phyloP scores from a whole-genome alignment of 1,140 invertebrate species.

The Venturia canescens region DNA sequence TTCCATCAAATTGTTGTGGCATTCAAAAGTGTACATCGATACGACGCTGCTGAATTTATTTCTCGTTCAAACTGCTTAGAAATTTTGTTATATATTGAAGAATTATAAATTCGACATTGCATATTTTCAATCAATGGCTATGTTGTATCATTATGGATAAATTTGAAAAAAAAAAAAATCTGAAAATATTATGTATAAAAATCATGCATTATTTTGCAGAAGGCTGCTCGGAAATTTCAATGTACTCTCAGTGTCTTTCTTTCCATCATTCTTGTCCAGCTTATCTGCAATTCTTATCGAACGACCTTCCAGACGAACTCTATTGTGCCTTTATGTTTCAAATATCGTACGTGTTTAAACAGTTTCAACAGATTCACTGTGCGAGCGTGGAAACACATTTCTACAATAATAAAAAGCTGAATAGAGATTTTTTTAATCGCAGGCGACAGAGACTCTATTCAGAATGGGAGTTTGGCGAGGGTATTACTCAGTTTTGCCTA shows the following conservation, averaged over 20 bases:
- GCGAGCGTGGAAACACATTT: not conserved
- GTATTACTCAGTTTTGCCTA: conserved; percentile 79
- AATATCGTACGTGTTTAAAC: conserved; percentile 82
- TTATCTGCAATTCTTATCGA: conserved; percentile 86
- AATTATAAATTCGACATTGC: too few relatives aligned
- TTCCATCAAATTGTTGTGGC: too few relatives aligned
- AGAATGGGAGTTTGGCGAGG: conserved; percentile 83
- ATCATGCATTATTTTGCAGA: conserved; percentile 75
- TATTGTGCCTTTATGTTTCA: conserved; percentile 87
- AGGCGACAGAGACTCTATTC: conserved; percentile 88
- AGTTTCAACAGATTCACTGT: not conserved
- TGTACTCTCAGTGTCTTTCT: conserved; percentile 82
- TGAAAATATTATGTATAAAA: conserved; percentile 10
- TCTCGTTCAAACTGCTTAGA: too few relatives aligned
- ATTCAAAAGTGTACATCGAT: too few relatives aligned
- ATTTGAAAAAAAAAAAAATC: not conserved
- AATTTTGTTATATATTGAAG: too few relatives aligned
- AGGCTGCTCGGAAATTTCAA: conserved; percentile 83
- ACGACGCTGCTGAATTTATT: too few relatives aligned
- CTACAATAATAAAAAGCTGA: conserved; percentile 18
- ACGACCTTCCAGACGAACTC: conserved; percentile 82
- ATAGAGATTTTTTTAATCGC: conserved; percentile 58
- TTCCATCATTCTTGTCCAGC: conserved; percentile 85
- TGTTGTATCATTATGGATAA: too few relatives aligned
- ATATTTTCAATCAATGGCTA: too few relatives aligned